These are phyloP conservation scores for Zaprionus ghesquierei DNA, from an alignment of 1,140 invertebrate species.

Conservation along the genomic window DNA sequence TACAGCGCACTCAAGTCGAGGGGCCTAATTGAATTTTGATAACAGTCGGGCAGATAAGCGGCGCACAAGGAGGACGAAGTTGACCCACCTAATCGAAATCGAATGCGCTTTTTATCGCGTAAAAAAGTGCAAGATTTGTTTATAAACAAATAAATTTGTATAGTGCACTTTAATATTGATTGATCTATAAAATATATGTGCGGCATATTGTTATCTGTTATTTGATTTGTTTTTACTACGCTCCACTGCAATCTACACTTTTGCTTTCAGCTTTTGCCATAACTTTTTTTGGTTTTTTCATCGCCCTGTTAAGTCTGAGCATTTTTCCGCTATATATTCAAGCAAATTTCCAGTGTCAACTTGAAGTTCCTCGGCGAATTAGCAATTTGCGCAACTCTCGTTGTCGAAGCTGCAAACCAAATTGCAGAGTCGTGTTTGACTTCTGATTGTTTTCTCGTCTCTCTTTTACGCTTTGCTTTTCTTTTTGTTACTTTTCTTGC, in stretches of 20 bases:
- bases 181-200: no score
- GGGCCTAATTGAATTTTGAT: constrained; percentile 35
- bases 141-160: not conserved
- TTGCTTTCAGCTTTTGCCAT: not conserved
- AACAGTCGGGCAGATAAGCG: constrained; percentile 39
- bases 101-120: not conserved
- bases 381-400: constrained; percentile 24
- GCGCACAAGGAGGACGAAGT: not conserved
- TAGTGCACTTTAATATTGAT: no score
- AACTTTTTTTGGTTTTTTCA: not conserved
- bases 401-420: constrained; percentile 46
- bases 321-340: constrained; percentile 45
- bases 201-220: no score
- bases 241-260: no score
- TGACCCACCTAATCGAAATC: not conserved
- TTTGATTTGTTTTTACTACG: no score
- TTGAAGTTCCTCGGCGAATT: constrained; percentile 57
- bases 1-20: constrained; percentile 23
- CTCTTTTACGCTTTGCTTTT: constrained; percentile 11
- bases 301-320: not conserved
- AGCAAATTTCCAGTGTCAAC: constrained; percentile 72
- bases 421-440: constrained; percentile 71
- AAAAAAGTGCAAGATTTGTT: not conserved
- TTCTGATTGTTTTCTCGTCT: constrained; percentile 41
- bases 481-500: constrained; percentile 23